These are phyloP conservation scores for Mormyrops attenuatus DNA, from an alignment of 2,797 vertebrate species.

Conservation along the genomic window DNA sequence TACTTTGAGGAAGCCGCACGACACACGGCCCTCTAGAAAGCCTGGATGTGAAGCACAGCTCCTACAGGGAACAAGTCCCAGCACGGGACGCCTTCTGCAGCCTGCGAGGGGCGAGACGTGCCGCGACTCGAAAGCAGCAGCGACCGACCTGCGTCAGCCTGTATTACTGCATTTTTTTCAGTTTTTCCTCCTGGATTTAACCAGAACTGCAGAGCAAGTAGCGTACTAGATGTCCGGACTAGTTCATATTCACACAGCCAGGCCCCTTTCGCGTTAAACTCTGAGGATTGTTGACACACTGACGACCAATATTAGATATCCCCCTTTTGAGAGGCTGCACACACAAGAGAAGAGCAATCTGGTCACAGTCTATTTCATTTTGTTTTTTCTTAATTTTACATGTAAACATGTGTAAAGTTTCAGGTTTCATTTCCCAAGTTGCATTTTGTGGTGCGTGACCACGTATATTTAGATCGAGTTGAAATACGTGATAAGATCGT, in stretches of 20 bases:
- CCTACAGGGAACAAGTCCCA: conserved; percentile 48
- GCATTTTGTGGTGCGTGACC: background rate
- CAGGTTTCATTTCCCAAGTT: background rate
- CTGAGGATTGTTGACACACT: background rate
- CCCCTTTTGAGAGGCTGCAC: background rate
- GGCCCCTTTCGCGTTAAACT: background rate
- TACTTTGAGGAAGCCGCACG: background rate
- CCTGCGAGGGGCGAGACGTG: conserved; percentile 44
- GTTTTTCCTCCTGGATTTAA: background rate
- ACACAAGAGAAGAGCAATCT: background rate
- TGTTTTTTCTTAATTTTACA: background rate
- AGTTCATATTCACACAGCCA: background rate
- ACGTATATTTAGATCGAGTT: background rate
- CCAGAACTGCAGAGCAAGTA: background rate
- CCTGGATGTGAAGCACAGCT: conserved; percentile 28
- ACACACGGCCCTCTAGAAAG: conserved; percentile 23
- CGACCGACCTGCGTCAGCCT: background rate
- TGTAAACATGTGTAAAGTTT: background rate
- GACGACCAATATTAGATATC: background rate
- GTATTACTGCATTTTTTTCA: background rate
- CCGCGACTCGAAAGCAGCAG: conserved; percentile 41
- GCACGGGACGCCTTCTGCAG: conserved; percentile 50
- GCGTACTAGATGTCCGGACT: background rate
- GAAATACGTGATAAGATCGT: background rate
- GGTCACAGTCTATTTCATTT: background rate